These are phyloP conservation scores for Saxidomus purpurata DNA, from an alignment of 1,140 invertebrate species.

Conservation along the genomic window DNA sequence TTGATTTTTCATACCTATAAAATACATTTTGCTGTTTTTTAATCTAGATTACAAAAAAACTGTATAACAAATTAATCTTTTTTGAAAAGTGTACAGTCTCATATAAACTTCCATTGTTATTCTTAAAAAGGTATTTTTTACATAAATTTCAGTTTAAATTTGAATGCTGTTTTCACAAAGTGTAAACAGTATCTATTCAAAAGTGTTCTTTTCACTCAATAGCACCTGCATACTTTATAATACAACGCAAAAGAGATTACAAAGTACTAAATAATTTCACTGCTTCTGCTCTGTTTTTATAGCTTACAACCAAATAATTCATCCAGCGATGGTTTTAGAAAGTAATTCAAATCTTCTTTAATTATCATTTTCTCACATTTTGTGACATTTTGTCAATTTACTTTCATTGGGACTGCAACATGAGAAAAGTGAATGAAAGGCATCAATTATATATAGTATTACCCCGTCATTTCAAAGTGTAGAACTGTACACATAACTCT, in stretches of 20 bases:
- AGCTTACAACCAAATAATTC: not conserved
- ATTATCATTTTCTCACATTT: slow-evolving; percentile 42
- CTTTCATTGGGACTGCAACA: slow-evolving; percentile 46
- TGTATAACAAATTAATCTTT: too few relatives aligned
- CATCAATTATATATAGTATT: slow-evolving; percentile 47
- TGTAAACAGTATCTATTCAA: not conserved
- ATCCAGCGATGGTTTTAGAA: not conserved
- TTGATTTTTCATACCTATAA: too few relatives aligned
- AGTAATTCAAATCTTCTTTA: slow-evolving; percentile 34
- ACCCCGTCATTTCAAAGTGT: not conserved
- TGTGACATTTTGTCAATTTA: slow-evolving; percentile 30
- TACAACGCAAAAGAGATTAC: not conserved
- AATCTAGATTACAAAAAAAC: too few relatives aligned
- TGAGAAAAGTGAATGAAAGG: slow-evolving; percentile 29
- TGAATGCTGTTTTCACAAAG: too few relatives aligned
- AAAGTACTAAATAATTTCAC: not conserved
- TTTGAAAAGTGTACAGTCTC: too few relatives aligned
- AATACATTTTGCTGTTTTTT: too few relatives aligned
- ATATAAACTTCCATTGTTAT: too few relatives aligned
- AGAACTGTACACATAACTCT: slow-evolving; percentile 18
- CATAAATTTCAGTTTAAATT: not conserved
- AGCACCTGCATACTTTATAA: not conserved
- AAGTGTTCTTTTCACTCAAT: not conserved
- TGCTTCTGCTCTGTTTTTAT: not conserved
- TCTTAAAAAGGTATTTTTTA: not conserved